phyloP scores from a whole-genome alignment of 2,888 invertebrate species.

The Drosophila merina region DNA sequence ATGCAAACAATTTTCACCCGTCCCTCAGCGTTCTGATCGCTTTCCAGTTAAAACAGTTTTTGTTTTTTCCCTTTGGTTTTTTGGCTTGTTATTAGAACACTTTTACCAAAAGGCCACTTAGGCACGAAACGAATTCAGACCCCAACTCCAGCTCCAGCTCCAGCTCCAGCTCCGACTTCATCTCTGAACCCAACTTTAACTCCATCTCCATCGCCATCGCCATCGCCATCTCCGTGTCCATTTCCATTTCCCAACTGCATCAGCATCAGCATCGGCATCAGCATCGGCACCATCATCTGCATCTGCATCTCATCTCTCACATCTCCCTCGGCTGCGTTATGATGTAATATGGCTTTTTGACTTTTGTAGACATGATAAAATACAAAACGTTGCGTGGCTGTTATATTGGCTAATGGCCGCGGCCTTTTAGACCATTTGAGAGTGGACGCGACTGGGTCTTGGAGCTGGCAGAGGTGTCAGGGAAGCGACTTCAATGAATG shows the following conservation, averaged over 20 bases:
- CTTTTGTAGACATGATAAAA: conserved; percentile 80
- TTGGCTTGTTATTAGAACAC: conserved; percentile 76
- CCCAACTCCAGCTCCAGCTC: conserved; percentile 20
- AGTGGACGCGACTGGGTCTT: conserved; percentile 29
- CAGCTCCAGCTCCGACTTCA: conserved; percentile 1
- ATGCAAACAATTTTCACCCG: conserved; percentile 74
- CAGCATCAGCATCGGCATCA: conserved; percentile 33
- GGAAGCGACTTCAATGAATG: conserved; percentile 67
- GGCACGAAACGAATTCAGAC: conserved; percentile 66
- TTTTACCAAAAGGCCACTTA: conserved; percentile 73
- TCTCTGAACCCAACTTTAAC: conserved; percentile 11
- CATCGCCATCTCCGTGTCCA: conserved; percentile 19
- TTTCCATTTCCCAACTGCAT: conserved; percentile 38
- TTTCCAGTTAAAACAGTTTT: conserved; percentile 66
- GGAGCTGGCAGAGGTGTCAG: conserved; percentile 32
- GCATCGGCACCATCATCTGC: conserved; percentile 30
- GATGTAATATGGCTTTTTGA: conserved; percentile 79
- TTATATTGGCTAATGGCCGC: conserved; percentile 80
- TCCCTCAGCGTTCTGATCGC: conserved; percentile 26
- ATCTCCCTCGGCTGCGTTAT: conserved; percentile 57
- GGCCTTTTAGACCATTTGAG: conserved; percentile 75
- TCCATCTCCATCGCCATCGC: conserved; percentile 16
- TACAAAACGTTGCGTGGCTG: conserved; percentile 79
- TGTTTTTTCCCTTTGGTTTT: conserved; percentile 37
- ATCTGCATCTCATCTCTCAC: conserved; percentile 35